Evolutionary conservation across 2,888 invertebrate genomes (phyloP), one percentile per base, ranked within the genome.

Genomic region (Eristalis arbustorum): DNA sequence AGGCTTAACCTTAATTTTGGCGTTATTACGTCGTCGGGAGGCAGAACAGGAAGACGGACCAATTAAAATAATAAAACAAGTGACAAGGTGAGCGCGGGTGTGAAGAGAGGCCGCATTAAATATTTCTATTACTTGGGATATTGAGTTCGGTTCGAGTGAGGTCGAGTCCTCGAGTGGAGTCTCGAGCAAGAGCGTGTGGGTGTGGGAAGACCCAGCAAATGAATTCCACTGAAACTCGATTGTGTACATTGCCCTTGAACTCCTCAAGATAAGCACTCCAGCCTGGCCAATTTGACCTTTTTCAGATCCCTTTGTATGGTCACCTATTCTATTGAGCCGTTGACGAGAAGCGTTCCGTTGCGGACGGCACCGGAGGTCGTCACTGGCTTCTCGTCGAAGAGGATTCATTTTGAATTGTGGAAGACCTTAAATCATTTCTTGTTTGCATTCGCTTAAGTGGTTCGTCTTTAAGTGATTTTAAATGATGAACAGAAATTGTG

Each of bases 1-100:
- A 22, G 40, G 57, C 25, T 42, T 57, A 49, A 34, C 67, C 75
- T 59, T 22, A 42, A 75, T 61, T 75, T 67, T 34, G 63, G 25
- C 63, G n/a, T 61, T 37, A 57, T 22, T 37, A 31, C 22, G 59
- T 0, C 25, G 57, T 57, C 23, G 5, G 6, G 8, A 34, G 8
- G 34, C 5, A 8, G 34, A 57, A 5, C 23, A 23, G 59, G 25
- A 23, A 14, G 25, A 31, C 31, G 25, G 25, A 59, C 59, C 59
- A 59, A 59, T 59, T 59, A 59, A 28, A 59, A 59, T 59, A 59
- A 59, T 59, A 59, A 59, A 57, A 57, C 57, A 57, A 57, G 57
- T 14, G 10, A 23, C 57, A 23, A 23, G 34, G 42, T 5, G 18
- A 10, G 18, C 2, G 18, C 3, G 18, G 2, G 49, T 6, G 18